Base-by-base conservation (phyloP, 2,113 vertebrate species). In the Rhinopithecus roxellana region DNA sequence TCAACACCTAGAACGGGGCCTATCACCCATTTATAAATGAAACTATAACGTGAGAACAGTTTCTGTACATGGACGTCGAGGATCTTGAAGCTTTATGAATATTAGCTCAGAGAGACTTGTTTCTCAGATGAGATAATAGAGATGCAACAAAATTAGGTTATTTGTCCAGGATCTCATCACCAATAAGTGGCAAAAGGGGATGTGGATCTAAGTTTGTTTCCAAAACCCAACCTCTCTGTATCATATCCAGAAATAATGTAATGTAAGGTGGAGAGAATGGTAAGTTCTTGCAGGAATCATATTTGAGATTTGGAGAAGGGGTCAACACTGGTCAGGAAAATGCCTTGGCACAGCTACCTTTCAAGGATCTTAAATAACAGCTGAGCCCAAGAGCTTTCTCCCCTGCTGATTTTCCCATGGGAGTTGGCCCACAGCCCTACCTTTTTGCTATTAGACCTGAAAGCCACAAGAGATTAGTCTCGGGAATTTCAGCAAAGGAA, bases 1-100 rank as follows among this genome's bases (percentile, higher is more conserved):
- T 80, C 30, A 8, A 9, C 22, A 11, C 55, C 35, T 50, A 43
- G 72, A 67, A 67, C 61, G 35, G 32, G 12, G 7, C 12, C 17
- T 82, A 6, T 13, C 2, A 0, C 8, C 8, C n/a, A n/a, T 67
- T 82, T 78, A 22, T 11, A 55, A 81, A 74, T n/a, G 20, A 22
- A 80, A 48, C 69, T 4, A 1, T 30, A 22, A 69, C 18, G 1
- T 1, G 25, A 87, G 27, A 27, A 79, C 7, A 0, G 6, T n/a
- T 10, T 80, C 11, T 8, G 2, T 35, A 17, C 11, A 8, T 25
- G 18, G 82, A 8, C 1, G 8, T 45, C 8, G 0, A 6, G 0
- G 52, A 35, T 18, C 45, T 8, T 6, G 14, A 52, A 35, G 20
- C 2, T 78, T 55, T 27, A 14, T 32, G 35, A 57, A 35, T 9